Percentiles rank a stretch among this genome's conserved stretches.
phyloP scores from a whole-genome alignment of 2,797 vertebrate species.

The Austrolebias charrua region DNA sequence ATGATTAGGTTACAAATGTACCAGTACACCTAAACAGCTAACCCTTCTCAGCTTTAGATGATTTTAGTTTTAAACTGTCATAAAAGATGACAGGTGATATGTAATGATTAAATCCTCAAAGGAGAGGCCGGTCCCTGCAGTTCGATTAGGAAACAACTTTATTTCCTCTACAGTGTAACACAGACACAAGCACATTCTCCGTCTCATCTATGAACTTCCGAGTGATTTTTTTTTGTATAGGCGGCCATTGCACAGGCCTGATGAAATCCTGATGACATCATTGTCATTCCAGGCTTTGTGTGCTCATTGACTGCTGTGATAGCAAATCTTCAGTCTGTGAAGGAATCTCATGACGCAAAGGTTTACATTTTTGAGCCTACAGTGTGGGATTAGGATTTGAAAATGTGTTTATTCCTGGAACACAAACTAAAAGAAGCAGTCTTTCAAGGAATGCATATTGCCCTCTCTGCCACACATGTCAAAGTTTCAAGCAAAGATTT shows the following conservation, averaged over 20 bases:
- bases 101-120: neutral
- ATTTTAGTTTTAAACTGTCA: neutral
- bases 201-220: slow-evolving; percentile 16
- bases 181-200: neutral
- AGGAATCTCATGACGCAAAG: neutral
- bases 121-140: neutral
- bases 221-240: slow-evolving; percentile 54
- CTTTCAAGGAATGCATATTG: too few relatives aligned
- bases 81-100: neutral
- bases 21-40: too few relatives aligned
- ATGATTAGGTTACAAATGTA: too few relatives aligned
- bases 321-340: slow-evolving; percentile 31
- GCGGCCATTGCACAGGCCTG: slow-evolving; percentile 43
- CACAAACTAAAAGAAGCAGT: too few relatives aligned
- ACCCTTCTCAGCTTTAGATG: too few relatives aligned
- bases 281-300: slow-evolving; percentile 37
- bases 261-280: slow-evolving; percentile 66
- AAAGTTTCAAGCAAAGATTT: too few relatives aligned
- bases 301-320: slow-evolving; percentile 45
- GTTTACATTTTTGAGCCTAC: neutral
- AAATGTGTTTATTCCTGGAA: too few relatives aligned
- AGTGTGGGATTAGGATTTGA: too few relatives aligned
- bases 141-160: too few relatives aligned
- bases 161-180: too few relatives aligned
- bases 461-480: too few relatives aligned